These are phyloP conservation scores for Formica selysi DNA, from an alignment of 1,140 invertebrate genomes.

Conservation along the genomic window DNA sequence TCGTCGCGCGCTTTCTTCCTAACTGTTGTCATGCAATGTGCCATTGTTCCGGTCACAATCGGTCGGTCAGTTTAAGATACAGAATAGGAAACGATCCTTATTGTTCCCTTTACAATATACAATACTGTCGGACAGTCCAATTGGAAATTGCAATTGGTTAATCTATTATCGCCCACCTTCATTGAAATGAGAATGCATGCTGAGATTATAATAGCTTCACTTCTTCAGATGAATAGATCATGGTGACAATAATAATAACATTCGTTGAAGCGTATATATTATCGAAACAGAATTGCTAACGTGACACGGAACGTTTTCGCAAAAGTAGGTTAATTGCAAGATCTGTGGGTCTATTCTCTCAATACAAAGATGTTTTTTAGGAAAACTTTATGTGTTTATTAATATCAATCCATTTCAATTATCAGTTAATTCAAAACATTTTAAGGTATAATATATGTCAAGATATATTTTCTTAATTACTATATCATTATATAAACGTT, in stretches of 20 bases:
- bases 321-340: background rate
- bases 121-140: background rate
- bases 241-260: constrained; percentile 7
- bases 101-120: constrained; percentile 30
- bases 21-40: constrained; percentile 29
- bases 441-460: background rate
- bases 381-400: background rate
- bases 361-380: background rate
- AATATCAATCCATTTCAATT: background rate
- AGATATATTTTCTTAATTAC: background rate
- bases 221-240: background rate
- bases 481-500: background rate
- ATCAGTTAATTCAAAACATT: background rate
- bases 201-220: background rate
- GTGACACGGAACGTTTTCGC: background rate
- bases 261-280: background rate
- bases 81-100: constrained; percentile 52
- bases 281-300: background rate
- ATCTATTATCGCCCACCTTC: constrained; percentile 26
- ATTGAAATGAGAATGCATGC: background rate
- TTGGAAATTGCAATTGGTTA: constrained; percentile 4
- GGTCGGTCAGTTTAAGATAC: background rate
- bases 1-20: constrained; percentile 36
- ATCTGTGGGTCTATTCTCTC: background rate
- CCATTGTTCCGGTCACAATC: constrained; percentile 42